Percentiles rank a stretch among this genome's conserved stretches.
Conservation (phyloP, 2,888 invertebrate genomes). For the Parnassius mnemosyne region DNA sequence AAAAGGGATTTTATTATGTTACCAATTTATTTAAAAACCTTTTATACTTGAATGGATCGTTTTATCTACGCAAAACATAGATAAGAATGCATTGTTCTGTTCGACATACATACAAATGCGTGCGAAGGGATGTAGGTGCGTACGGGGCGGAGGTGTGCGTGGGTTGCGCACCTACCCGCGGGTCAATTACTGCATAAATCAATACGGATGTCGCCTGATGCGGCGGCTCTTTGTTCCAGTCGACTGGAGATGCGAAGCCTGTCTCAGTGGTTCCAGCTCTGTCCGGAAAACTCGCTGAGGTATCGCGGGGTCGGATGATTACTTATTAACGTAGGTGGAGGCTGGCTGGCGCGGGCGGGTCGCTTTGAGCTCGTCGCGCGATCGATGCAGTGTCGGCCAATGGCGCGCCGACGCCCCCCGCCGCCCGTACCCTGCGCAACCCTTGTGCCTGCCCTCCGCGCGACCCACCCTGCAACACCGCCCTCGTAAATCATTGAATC, state of each 20-base stretch:
- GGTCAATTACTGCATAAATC: conserved; percentile 76
- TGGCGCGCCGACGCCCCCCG: conserved; percentile 74
- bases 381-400: conserved; percentile 79
- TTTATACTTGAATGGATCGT: conserved; percentile 4
- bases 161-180: conserved; percentile 65
- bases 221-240: conserved; percentile 73
- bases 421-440: conserved; percentile 69
- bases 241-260: conserved; percentile 71
- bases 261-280: conserved; percentile 71
- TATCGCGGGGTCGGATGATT: conserved; percentile 78
- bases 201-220: conserved; percentile 70
- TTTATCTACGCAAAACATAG: conserved; percentile 30
- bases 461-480: conserved; percentile 65
- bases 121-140: conserved; percentile 56
- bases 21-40: conserved; percentile 9
- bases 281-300: conserved; percentile 77
- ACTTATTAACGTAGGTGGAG: conserved; percentile 81
- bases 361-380: conserved; percentile 70
- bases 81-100: conserved; percentile 39
- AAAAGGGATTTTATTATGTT: conserved; percentile 1
- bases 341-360: conserved; percentile 76
- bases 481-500: conserved; percentile 80
- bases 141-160: conserved; percentile 51
- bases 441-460: conserved; percentile 55
- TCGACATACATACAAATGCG: conserved; percentile 42